Percentiles rank a stretch among this genome's conserved stretches.
These are phyloP conservation scores for Geococcyx californianus DNA, from an alignment of 2,113 vertebrate species.

Conservation along the genomic window DNA sequence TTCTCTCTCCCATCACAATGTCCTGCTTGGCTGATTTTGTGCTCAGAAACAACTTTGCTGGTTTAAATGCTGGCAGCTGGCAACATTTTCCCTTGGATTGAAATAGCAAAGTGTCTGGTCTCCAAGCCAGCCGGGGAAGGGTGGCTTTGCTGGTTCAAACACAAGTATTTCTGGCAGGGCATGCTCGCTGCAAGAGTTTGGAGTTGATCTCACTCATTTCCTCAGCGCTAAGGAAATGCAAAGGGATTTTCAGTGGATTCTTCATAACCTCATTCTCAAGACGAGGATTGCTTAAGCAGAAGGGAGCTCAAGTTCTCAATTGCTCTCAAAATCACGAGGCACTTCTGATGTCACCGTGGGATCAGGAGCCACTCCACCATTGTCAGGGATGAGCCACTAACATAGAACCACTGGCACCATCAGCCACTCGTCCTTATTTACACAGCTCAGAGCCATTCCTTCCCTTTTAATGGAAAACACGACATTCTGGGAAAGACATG, in stretches of 20 bases:
- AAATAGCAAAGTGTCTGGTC: neutral
- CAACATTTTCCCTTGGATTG: neutral
- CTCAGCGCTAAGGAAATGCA: neutral
- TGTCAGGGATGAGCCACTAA: neutral
- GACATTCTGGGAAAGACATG: neutral
- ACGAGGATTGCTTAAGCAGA: neutral
- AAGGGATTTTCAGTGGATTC: conserved; percentile 8
- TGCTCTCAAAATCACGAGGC: neutral
- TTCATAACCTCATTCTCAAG: neutral
- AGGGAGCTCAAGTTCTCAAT: neutral
- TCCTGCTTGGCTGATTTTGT: neutral
- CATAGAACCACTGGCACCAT: neutral
- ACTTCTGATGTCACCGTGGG: neutral
- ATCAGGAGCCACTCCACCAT: neutral
- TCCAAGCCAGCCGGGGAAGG: neutral
- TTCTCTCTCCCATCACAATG: neutral
- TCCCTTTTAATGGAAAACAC: neutral
- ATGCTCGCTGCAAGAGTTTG: neutral
- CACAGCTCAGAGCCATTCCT: neutral
- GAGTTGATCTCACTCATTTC: neutral
- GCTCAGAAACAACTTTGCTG: neutral
- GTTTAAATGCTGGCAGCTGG: neutral
- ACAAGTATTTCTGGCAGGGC: conserved; percentile 30
- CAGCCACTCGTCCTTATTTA: neutral
- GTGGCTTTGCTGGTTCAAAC: conserved; percentile 10